phyloP scores from a whole-genome alignment of 2,888 invertebrate genomes.

The Tolmerus cingulatus region DNA sequence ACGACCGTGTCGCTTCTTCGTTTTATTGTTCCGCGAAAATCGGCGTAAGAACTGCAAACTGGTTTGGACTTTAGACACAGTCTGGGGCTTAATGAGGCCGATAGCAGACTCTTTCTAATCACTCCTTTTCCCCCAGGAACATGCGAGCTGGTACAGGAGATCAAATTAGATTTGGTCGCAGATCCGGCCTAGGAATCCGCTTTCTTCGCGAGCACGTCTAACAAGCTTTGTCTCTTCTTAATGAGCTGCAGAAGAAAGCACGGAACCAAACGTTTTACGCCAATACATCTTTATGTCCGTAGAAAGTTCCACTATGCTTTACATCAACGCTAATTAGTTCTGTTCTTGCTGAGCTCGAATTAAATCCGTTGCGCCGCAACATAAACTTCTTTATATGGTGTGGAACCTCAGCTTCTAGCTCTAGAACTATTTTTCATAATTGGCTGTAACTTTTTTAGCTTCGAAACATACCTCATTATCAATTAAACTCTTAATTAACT shows the following conservation, averaged over 20 bases:
- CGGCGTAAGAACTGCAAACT: neutral
- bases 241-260: neutral
- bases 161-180: neutral
- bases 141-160: neutral
- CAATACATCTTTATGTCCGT: neutral
- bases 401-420: neutral
- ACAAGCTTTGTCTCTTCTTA: neutral
- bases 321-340: neutral
- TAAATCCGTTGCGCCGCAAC: neutral
- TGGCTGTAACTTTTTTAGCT: neutral
- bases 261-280: neutral
- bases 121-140: neutral
- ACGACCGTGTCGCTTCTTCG: neutral
- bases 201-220: neutral
- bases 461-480: neutral
- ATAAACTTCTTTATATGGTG: neutral
- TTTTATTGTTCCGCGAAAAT: constrained; percentile 3
- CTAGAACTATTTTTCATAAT: neutral
- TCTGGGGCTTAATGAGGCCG: neutral
- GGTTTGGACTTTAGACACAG: neutral
- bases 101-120: neutral
- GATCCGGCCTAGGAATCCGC: neutral
- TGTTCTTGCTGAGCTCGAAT: neutral
- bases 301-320: neutral
- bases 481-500: too few species aligned